These are phyloP conservation scores for Miniopterus natalensis DNA, from an alignment of 2,113 vertebrate species.

Conservation along the genomic window DNA sequence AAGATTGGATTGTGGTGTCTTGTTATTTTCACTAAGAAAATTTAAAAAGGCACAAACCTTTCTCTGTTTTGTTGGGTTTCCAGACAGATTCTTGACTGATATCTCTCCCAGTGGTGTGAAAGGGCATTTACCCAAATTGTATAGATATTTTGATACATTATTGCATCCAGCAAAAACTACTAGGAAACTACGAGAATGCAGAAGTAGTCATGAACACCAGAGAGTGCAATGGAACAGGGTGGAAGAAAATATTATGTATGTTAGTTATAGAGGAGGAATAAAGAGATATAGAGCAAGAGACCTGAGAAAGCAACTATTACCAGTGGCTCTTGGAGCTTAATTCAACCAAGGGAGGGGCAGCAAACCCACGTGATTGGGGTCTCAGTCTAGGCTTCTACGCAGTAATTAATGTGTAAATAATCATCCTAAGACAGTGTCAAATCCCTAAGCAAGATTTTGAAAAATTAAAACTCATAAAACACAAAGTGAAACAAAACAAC, in stretches of 20 bases:
- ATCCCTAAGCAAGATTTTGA: neutral
- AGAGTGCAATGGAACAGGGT: neutral
- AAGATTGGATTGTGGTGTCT: neutral
- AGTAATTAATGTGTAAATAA: neutral
- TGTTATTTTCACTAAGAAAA: neutral
- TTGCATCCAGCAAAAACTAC: neutral
- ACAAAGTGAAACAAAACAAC: neutral
- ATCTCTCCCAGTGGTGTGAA: neutral
- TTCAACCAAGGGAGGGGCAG: neutral
- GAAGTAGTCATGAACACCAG: neutral
- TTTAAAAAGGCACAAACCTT: neutral
- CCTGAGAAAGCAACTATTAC: neutral
- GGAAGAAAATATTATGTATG: neutral
- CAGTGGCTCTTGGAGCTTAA: neutral
- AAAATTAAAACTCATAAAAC: neutral
- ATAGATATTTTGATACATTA: neutral
- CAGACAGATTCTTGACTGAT: neutral
- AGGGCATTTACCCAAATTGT: neutral
- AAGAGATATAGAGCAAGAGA: neutral
- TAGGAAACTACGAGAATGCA: neutral
- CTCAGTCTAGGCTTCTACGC: neutral
- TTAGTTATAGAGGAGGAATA: neutral
- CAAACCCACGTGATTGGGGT: rapidly evolving
- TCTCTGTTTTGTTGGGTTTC: neutral
- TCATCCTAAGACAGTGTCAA: neutral